Conservation (phyloP, 2,888 invertebrate genomes). For the Orchestes rusci region DNA sequence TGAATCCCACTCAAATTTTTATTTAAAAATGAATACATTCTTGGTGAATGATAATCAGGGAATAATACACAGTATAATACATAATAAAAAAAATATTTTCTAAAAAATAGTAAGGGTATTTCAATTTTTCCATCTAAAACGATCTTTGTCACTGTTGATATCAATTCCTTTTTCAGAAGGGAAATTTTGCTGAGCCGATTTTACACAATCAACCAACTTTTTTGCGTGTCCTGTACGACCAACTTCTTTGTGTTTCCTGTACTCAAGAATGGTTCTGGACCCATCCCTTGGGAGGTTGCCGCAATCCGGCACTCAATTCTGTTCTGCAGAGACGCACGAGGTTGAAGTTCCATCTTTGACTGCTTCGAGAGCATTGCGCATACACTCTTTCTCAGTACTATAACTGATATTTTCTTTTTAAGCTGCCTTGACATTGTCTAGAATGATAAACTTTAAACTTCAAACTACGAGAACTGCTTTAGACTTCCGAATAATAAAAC, state of each 20-base stretch:
- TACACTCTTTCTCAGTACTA: background rate
- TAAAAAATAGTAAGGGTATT: too few relatives aligned
- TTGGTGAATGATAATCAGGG: too few relatives aligned
- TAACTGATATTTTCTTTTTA: constrained; percentile 13
- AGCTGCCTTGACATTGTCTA: constrained; percentile 10
- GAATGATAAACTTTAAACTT: constrained; percentile 1
- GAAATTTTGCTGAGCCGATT: too few relatives aligned
- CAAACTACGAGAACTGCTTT: too few relatives aligned
- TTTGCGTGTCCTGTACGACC: constrained; percentile 31
- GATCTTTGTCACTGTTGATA: constrained; percentile 31
- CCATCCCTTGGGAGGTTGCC: constrained; percentile 16
- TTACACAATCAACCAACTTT: too few relatives aligned
- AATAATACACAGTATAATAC: too few relatives aligned
- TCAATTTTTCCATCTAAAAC: constrained; percentile 9
- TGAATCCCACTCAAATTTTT: too few relatives aligned
- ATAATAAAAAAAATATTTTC: too few relatives aligned
- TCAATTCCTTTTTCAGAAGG: constrained; percentile 30
- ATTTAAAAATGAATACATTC: too few relatives aligned
- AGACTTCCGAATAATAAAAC: too few relatives aligned
- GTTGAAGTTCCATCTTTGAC: constrained; percentile 17
- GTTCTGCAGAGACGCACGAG: constrained; percentile 19
- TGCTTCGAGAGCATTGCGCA: constrained; percentile 13
- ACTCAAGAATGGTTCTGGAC: constrained; percentile 18
- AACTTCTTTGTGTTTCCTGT: constrained; percentile 14
- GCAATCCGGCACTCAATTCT: constrained; percentile 17